Conservation (phyloP, 2,113 vertebrate genomes). For the Raja brachyura region DNA sequence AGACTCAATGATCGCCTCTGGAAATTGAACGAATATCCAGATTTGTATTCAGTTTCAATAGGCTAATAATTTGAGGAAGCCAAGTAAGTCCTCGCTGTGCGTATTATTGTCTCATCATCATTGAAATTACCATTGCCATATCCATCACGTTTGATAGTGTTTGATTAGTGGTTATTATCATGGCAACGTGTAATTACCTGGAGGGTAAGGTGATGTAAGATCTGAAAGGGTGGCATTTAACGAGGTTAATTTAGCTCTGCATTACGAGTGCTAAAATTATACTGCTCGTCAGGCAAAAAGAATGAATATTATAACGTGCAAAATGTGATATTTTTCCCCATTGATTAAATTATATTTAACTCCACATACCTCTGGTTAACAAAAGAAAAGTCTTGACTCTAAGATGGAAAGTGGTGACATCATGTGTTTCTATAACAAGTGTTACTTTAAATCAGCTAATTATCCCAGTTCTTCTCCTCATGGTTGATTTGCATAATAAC, state of each 20-base stretch:
- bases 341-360: not conserved
- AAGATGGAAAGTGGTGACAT: not conserved
- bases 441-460: not conserved
- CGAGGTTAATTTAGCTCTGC: slow-evolving; percentile 28
- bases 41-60: not conserved
- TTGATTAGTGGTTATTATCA: slow-evolving; percentile 25
- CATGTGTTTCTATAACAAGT: not conserved
- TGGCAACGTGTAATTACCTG: slow-evolving; percentile 30
- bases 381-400: not conserved
- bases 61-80: not conserved
- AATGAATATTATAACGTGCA: not conserved
- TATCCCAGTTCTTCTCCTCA: not conserved
- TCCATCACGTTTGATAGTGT: slow-evolving; percentile 22
- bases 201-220: slow-evolving; percentile 10
- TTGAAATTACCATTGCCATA: slow-evolving; percentile 7
- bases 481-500: not conserved
- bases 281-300: not conserved
- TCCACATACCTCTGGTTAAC: no score
- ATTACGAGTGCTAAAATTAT: slow-evolving; percentile 11
- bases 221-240: slow-evolving; percentile 30
- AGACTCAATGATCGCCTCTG: not conserved
- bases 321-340: not conserved
- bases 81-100: not conserved
- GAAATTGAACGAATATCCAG: not conserved
- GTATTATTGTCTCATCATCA: not conserved